phyloP scores from a whole-genome alignment of 2,113 vertebrate genomes.

The Boleophthalmus pectinirostris region DNA sequence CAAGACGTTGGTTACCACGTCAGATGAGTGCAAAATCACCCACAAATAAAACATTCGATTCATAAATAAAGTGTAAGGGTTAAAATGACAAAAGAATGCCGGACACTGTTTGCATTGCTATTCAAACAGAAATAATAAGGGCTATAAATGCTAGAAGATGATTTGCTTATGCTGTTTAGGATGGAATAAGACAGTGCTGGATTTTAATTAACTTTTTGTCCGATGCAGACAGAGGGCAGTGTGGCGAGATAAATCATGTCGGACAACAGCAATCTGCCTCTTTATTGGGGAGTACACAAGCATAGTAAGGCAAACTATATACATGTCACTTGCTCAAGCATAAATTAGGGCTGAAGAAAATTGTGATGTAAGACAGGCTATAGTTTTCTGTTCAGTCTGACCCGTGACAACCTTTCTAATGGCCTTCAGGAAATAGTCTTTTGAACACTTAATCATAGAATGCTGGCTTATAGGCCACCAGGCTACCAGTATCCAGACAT shows the following conservation, averaged over 20 bases:
- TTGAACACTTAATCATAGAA: background rate
- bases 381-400: constrained; percentile 32
- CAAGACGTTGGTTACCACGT: constrained; percentile 8
- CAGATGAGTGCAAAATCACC: background rate
- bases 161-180: constrained; percentile 62
- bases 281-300: constrained; percentile 60
- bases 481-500: constrained; percentile 7
- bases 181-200: constrained; percentile 51
- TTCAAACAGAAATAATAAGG: constrained; percentile 60
- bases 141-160: constrained; percentile 51
- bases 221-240: constrained; percentile 55
- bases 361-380: constrained; percentile 27
- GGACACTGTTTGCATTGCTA: constrained; percentile 30
- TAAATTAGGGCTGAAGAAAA: constrained; percentile 58
- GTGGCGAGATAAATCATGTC: constrained; percentile 68
- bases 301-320: constrained; percentile 48
- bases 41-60: background rate
- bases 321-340: constrained; percentile 45
- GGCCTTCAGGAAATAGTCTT: constrained; percentile 16
- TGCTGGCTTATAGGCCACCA: no score
- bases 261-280: constrained; percentile 67
- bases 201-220: constrained; percentile 72
- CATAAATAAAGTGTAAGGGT: constrained; percentile 1
- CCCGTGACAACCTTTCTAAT: constrained; percentile 8
- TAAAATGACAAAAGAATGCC: constrained; percentile 9